Evolutionary conservation across 1,140 invertebrate species (phyloP).

Genomic region (Triops longicaudatus): DNA sequence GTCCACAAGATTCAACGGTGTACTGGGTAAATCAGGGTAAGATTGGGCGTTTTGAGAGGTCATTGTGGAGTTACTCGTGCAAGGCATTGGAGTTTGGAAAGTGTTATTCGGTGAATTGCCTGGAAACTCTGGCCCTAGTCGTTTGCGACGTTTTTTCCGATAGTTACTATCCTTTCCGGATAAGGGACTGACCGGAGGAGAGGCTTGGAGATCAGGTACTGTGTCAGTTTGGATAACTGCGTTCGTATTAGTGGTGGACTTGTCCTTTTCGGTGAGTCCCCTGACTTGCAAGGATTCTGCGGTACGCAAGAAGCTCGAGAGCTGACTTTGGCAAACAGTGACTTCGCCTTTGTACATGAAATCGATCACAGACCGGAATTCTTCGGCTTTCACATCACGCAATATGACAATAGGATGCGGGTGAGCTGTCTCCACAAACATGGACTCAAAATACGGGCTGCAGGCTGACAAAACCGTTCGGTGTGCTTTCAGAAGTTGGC

Average conservation of each 20-base stretch:
- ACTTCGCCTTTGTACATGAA: slow-evolving; percentile 76
- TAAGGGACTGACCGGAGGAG: slow-evolving; percentile 10
- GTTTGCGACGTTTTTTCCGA: neutral
- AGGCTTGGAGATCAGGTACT: neutral
- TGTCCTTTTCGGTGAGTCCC: slow-evolving; percentile 63
- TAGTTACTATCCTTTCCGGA: slow-evolving; percentile 1
- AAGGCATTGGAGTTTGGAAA: neutral
- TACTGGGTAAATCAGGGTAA: neutral
- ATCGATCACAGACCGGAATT: slow-evolving; percentile 80
- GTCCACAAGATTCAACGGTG: neutral
- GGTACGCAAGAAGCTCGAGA: slow-evolving; percentile 82
- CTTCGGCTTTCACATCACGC: slow-evolving; percentile 78
- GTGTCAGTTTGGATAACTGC: neutral
- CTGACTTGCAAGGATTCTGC: slow-evolving; percentile 84
- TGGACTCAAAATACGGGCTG: slow-evolving; percentile 87
- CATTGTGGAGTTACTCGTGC: neutral
- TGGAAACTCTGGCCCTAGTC: neutral
- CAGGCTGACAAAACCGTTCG: slow-evolving; percentile 87
- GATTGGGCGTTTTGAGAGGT: neutral
- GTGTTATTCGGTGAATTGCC: neutral
- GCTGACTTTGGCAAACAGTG: slow-evolving; percentile 77
- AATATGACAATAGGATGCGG: slow-evolving; percentile 87
- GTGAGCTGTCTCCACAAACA: slow-evolving; percentile 84
- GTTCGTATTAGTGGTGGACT: neutral
- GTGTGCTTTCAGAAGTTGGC: slow-evolving; percentile 82